Conservation (phyloP, 2,113 vertebrate genomes). For the Lasiurus borealis region DNA sequence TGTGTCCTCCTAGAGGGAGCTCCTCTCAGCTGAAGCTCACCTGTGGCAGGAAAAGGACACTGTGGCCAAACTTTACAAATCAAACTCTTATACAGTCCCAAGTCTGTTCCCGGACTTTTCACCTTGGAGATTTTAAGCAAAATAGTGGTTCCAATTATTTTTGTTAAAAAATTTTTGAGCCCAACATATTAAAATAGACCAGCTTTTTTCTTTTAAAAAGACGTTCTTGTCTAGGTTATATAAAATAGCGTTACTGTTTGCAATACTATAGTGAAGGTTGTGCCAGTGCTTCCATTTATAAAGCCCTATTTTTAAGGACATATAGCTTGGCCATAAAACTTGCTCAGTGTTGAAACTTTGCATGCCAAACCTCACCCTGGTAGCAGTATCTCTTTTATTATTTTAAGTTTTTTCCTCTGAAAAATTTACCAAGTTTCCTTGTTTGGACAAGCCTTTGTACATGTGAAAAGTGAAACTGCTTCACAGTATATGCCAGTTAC, state of each 20-base stretch:
- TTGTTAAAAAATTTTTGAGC: conserved; percentile 81
- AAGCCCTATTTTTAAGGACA: conserved; percentile 88
- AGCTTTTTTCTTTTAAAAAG: conserved; percentile 80
- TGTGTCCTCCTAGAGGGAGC: conserved; percentile 70
- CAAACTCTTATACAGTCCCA: conserved; percentile 77
- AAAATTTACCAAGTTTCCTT: conserved; percentile 79
- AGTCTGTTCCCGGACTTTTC: conserved; percentile 76
- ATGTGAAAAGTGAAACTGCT: conserved; percentile 71
- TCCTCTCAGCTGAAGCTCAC: conserved; percentile 20
- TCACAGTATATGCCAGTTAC: conserved; percentile 72
- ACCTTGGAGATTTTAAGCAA: conserved; percentile 81
- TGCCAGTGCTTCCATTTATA: conserved; percentile 91
- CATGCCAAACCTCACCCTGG: conserved; percentile 84
- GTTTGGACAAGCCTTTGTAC: conserved; percentile 75
- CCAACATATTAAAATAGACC: conserved; percentile 77
- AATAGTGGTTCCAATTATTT: conserved; percentile 76
- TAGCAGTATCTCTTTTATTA: conserved; percentile 82
- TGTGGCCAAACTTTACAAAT: conserved; percentile 63
- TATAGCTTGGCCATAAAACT: conserved; percentile 89
- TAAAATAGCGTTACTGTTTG: conserved; percentile 89
- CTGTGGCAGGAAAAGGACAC: conserved; percentile 12
- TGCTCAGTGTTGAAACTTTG: conserved; percentile 88
- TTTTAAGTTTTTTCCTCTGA: conserved; percentile 80
- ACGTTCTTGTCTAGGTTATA: conserved; percentile 73
- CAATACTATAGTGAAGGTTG: conserved; percentile 93